A percentile compares a stretch with the other conserved stretches of the same genome.
Conservation (phyloP, 2,888 invertebrate genomes). For the Agrochola litura region DNA sequence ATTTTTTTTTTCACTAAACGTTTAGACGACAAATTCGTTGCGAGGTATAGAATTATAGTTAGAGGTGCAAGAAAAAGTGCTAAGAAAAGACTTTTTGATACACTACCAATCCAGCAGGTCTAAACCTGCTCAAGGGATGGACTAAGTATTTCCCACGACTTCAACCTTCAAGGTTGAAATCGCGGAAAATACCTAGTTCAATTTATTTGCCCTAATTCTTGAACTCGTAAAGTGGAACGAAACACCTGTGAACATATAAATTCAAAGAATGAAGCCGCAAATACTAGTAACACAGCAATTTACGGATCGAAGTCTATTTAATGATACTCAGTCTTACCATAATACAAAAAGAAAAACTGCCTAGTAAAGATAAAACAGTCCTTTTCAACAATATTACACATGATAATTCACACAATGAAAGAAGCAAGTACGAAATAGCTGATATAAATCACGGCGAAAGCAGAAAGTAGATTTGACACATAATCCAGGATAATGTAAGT, state of each 20-base stretch:
- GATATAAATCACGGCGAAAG: conserved; percentile 58
- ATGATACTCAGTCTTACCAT: background rate
- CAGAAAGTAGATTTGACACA: conserved; percentile 64
- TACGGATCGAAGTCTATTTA: background rate
- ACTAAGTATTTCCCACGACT: too few species aligned
- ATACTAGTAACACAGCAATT: background rate
- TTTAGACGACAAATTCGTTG: background rate
- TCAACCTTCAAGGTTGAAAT: too few species aligned
- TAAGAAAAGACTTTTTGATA: too few species aligned
- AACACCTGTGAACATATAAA: background rate
- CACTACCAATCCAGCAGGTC: too few species aligned
- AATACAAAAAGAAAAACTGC: background rate
- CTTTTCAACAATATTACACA: conserved; percentile 35
- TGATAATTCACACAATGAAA: conserved; percentile 42
- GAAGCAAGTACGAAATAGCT: conserved; percentile 33
- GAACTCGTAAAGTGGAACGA: background rate
- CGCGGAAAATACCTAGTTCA: too few species aligned
- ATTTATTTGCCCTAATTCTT: background rate
- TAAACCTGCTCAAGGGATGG: too few species aligned
- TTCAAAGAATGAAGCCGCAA: background rate
- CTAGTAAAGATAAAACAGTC: conserved; percentile 22
- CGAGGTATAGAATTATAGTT: background rate
- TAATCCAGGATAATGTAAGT: conserved; percentile 60
- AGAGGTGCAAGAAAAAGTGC: background rate
- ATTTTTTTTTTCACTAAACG: background rate